phyloP scores from a whole-genome alignment of 64 coral and sea anemone genomes.

The Montipora foliosa region DNA sequence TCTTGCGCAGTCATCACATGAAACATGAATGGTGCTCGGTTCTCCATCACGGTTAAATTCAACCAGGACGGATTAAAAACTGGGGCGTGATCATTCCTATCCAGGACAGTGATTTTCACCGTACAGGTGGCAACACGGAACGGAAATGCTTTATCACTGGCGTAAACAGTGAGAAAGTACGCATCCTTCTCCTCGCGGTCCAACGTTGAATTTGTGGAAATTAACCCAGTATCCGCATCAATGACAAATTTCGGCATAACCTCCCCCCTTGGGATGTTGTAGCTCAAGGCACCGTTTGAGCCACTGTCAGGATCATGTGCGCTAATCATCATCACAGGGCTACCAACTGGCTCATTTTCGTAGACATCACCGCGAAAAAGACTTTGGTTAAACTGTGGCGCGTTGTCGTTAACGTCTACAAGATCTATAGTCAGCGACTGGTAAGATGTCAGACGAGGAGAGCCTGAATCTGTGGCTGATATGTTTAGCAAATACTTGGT shows the following conservation, averaged over 20 bases:
- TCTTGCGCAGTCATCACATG: slow-evolving; percentile 83
- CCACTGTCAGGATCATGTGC: slow-evolving; percentile 85
- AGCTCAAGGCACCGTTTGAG: slow-evolving; percentile 72
- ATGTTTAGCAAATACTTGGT: slow-evolving; percentile 76
- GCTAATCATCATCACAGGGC: slow-evolving; percentile 70
- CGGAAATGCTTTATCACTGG: slow-evolving; percentile 67
- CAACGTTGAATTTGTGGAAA: slow-evolving; percentile 79
- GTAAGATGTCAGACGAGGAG: slow-evolving; percentile 67
- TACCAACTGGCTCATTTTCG: slow-evolving; percentile 77
- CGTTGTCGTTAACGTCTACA: slow-evolving; percentile 95
- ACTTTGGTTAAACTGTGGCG: slow-evolving; percentile 75
- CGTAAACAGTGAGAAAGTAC: slow-evolving; percentile 80
- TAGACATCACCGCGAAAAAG: slow-evolving; percentile 69
- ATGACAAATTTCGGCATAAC: slow-evolving; percentile 80
- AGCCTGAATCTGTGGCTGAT: slow-evolving; percentile 81
- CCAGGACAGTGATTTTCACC: slow-evolving; percentile 81
- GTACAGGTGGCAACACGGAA: slow-evolving; percentile 73
- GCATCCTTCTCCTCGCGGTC: slow-evolving; percentile 81
- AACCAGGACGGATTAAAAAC: slow-evolving; percentile 32
- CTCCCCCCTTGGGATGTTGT: slow-evolving; percentile 83
- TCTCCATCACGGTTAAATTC: slow-evolving; percentile 66
- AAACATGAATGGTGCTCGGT: slow-evolving; percentile 38
- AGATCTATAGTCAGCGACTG: slow-evolving; percentile 77
- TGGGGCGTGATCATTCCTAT: slow-evolving; percentile 89
- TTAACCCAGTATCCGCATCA: slow-evolving; percentile 69